Evolutionary conservation across 2,888 invertebrate species (phyloP).

Genomic region (Eupeodes latifasciatus): DNA sequence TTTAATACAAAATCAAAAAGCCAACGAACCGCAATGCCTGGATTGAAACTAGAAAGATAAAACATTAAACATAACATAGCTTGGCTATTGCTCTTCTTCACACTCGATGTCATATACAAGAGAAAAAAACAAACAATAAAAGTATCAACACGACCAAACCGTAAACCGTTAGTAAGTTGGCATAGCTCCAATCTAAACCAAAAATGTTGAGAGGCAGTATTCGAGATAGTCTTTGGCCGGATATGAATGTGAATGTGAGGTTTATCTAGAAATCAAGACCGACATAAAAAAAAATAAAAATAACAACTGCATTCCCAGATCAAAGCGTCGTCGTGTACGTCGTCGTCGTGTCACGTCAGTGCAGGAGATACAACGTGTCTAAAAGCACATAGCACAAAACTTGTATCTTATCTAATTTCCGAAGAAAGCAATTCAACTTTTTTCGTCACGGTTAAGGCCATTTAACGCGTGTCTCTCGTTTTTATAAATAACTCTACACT

Average conservation of each 20-base stretch:
- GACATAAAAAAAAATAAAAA: neutral
- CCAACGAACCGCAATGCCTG: slow-evolving; percentile 2
- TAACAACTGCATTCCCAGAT: neutral
- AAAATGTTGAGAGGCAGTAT: neutral
- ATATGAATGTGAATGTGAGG: neutral
- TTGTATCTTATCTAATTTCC: slow-evolving; percentile 1
- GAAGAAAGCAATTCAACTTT: slow-evolving; percentile 13
- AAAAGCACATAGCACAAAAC: slow-evolving; percentile 3
- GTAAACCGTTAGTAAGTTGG: slow-evolving; percentile 40
- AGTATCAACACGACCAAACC: slow-evolving; percentile 8
- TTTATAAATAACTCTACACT: neutral
- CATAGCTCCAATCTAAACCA: slow-evolving; percentile 26
- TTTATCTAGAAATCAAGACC: neutral
- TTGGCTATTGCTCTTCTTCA: neutral
- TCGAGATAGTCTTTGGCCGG: slow-evolving; percentile 9
- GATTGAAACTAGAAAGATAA: slow-evolving; percentile 5
- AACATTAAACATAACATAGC: neutral
- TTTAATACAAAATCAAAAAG: neutral
- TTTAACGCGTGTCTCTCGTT: slow-evolving; percentile 12
- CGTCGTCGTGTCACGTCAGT: neutral
- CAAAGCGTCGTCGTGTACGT: too few species aligned
- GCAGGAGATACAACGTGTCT: slow-evolving; percentile 17
- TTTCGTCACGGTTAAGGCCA: slow-evolving; percentile 58
- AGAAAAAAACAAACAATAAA: neutral
- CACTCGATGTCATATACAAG: too few species aligned